A percentile compares a stretch with the other conserved stretches of the same genome.
These are phyloP conservation scores for Drosophila fulvimacula DNA, from an alignment of 2,888 invertebrate genomes.

Conservation along the genomic window DNA sequence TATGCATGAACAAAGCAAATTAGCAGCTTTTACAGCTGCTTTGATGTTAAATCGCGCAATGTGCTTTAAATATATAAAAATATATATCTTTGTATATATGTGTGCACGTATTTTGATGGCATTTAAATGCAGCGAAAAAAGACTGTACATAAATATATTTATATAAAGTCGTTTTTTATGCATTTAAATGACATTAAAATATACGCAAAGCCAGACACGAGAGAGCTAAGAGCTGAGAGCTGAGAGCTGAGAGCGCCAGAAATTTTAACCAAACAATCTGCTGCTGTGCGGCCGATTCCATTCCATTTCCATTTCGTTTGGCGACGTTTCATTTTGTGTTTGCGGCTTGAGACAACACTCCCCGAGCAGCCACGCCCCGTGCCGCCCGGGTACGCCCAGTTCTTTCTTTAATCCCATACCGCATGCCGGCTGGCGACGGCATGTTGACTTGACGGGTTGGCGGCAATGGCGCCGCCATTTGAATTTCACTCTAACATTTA, in stretches of 20 bases:
- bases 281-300: conserved; percentile 3
- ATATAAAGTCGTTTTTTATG: conserved; percentile 34
- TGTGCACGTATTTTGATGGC: not conserved
- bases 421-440: not conserved
- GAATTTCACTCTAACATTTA: conserved; percentile 68
- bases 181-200: conserved; percentile 59
- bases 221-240: not conserved
- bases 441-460: conserved; percentile 17
- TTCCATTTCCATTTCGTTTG: conserved; percentile 1
- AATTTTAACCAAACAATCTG: conserved; percentile 7
- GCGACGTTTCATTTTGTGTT: conserved; percentile 25
- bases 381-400: not conserved
- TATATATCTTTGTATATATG: not conserved
- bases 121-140: not conserved
- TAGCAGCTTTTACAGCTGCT: not conserved
- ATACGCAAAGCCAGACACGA: conserved; percentile 25
- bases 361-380: not conserved
- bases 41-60: not conserved
- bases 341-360: conserved; percentile 27
- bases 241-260: conserved; percentile 6
- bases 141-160: not conserved
- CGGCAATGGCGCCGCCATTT: conserved; percentile 36
- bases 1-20: not conserved
- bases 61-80: not conserved
- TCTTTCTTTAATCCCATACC: not conserved